phyloP scores from a whole-genome alignment of 1,140 invertebrate species.

The Drosophila persimilis region DNA sequence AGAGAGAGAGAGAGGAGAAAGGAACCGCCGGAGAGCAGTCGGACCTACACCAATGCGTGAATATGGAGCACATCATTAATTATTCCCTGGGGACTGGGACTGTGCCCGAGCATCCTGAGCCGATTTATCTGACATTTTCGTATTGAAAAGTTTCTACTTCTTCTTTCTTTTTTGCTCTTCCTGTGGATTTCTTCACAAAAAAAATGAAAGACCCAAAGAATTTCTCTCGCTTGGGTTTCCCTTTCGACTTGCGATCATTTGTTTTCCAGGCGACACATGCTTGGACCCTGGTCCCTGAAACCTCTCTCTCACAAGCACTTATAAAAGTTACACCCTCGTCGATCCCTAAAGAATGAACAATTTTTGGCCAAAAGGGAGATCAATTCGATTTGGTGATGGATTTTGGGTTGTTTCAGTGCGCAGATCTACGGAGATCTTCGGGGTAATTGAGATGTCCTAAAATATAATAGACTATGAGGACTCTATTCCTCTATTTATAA shows the following conservation, averaged over 20 bases:
- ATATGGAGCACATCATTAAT: constrained; percentile 83
- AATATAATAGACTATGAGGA: too few relatives aligned
- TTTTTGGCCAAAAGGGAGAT: constrained; percentile 31
- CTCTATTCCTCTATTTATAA: too few relatives aligned
- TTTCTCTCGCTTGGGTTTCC: constrained; percentile 55
- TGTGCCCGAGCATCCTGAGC: constrained; percentile 21
- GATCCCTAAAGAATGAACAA: constrained; percentile 10
- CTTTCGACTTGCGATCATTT: constrained; percentile 63
- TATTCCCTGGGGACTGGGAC: constrained; percentile 54
- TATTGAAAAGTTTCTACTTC: constrained; percentile 65
- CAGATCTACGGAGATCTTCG: too few relatives aligned
- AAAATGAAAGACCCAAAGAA: constrained; percentile 46
- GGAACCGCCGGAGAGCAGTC: constrained; percentile 5
- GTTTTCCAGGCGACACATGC: constrained; percentile 60
- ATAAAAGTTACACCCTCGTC: constrained; percentile 46
- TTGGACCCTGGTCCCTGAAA: constrained; percentile 19
- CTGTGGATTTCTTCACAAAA: constrained; percentile 75
- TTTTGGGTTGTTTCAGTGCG: constrained; percentile 1
- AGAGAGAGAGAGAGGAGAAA: constrained; percentile 15
- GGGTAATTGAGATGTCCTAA: constrained; percentile 58
- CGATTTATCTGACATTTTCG: constrained; percentile 75
- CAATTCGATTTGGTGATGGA: constrained; percentile 62
- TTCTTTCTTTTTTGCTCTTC: constrained; percentile 54
- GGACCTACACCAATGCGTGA: constrained; percentile 81
- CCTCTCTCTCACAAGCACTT: constrained; percentile 41